phyloP scores from a whole-genome alignment of 2,888 invertebrate species.

The Drosophila melanosoma region DNA sequence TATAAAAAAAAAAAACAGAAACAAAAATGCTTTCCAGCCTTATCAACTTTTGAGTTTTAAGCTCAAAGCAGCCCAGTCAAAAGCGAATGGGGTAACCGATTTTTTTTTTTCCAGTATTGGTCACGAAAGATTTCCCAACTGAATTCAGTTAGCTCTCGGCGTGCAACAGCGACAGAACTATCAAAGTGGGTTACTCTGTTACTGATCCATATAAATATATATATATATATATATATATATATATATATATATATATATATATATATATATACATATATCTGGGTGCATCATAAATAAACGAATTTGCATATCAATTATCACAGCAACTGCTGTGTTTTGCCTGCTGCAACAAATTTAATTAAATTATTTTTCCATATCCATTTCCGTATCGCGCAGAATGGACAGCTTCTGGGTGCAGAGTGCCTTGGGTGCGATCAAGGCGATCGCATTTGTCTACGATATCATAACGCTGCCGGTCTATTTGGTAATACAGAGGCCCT shows the following conservation, averaged over 20 bases:
- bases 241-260: not conserved
- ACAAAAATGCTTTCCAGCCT: conserved; percentile 36
- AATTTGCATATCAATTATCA: conserved; percentile 14
- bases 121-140: conserved; percentile 58
- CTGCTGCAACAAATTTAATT: conserved; percentile 23
- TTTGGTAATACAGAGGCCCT: conserved; percentile 93
- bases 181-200: conserved; percentile 23
- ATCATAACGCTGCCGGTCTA: conserved; percentile 96
- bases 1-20: conserved; percentile 39
- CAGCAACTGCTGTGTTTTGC: not conserved
- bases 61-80: conserved; percentile 32
- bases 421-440: conserved; percentile 91
- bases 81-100: conserved; percentile 41
- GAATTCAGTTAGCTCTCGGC: conserved; percentile 66
- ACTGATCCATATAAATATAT: conserved; percentile 5
- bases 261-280: not conserved
- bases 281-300: not conserved
- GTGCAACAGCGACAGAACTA: conserved; percentile 54
- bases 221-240: not conserved
- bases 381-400: conserved; percentile 85
- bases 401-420: conserved; percentile 89
- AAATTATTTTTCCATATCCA: conserved; percentile 12
- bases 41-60: conserved; percentile 43
- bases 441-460: conserved; percentile 94
- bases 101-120: conserved; percentile 22